Base-by-base conservation (phyloP, 2,888 invertebrate genomes). In the Ariolimax columbianus region DNA sequence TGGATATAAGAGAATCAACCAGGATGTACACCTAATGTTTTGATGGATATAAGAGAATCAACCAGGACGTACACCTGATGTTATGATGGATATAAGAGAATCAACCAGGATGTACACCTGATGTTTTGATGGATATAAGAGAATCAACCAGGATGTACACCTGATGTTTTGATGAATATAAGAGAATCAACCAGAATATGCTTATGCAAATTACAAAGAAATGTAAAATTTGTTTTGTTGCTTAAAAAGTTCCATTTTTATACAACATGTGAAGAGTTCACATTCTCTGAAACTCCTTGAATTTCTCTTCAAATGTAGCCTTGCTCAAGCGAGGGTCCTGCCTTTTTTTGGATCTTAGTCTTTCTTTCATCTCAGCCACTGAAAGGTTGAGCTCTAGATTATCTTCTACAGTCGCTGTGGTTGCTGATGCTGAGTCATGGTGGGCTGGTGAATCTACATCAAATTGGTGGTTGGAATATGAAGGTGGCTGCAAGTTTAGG, bases 301-400 rank as follows among this genome's bases (percentile, higher is more conserved):
- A 84, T 73, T 88, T 88, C 86, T 83, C 75, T 63, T 86, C 85
- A 70, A 88, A 88, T 43, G 85, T 78, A 23, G 79, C 63, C 66
- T 86, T 87, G 78, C 59, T 68, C 40, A 81, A 33, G 17, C 90
- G 90, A n/a, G 91, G 90, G 84, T 92, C 92, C 43, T 79, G 86
- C 84, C 89, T 91, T 86, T 89, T 90, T 85, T 89, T 89, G 4
- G 87, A 77, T 72, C 89, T 89, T 30, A 92, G 85, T 43, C 87
- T 83, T 81, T 90, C 92, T 85, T 90, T 87, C 91, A 91, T 91
- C 87, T 92, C 90, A 59, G 90, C 90, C 51, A 91, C 92, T 4
- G 91, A 90, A 82, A 92, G 85, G 30, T 83, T 72, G 23, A 87
- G 82, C 51, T 83, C 83, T 23, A 86, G 80, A 51, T 72, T 80